phyloP scores from a whole-genome alignment of 2,113 vertebrate species.

The Camelus dromedarius region DNA sequence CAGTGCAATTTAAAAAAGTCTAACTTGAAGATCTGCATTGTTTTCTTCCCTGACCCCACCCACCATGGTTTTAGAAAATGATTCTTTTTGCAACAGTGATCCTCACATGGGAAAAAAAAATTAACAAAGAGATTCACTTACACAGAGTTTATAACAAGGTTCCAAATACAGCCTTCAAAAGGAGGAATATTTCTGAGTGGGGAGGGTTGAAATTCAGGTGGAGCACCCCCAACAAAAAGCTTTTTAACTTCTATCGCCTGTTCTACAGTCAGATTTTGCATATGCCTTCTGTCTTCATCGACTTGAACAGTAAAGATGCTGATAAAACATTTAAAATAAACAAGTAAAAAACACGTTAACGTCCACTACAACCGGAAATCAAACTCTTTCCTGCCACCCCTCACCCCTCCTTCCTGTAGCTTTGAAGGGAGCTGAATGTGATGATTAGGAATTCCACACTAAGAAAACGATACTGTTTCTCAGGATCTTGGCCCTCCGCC shows the following conservation, averaged over 20 bases:
- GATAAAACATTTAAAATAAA: conserved; percentile 72
- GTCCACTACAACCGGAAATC: conserved; percentile 39
- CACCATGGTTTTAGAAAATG: neutral
- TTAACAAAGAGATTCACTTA: conserved; percentile 83
- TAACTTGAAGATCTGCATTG: neutral
- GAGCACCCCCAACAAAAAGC: conserved; percentile 94
- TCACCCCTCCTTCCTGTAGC: neutral
- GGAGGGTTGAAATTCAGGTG: conserved; percentile 88
- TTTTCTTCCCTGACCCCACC: neutral
- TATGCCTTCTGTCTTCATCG: conserved; percentile 93
- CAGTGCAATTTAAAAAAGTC: neutral
- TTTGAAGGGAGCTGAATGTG: neutral
- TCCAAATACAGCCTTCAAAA: conserved; percentile 98
- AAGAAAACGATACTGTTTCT: conserved; percentile 55
- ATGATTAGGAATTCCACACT: neutral
- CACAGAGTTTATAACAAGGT: conserved; percentile 95
- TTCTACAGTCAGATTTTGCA: conserved; percentile 90
- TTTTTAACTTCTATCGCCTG: conserved; percentile 91
- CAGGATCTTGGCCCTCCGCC: neutral
- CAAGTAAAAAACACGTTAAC: neutral
- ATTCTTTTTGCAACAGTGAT: neutral
- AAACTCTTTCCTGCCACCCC: neutral
- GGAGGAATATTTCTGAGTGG: conserved; percentile 91
- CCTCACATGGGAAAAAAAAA: neutral
- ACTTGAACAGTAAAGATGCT: conserved; percentile 95